Conservation (phyloP, 2,113 vertebrate genomes). For the Fregata magnificens region DNA sequence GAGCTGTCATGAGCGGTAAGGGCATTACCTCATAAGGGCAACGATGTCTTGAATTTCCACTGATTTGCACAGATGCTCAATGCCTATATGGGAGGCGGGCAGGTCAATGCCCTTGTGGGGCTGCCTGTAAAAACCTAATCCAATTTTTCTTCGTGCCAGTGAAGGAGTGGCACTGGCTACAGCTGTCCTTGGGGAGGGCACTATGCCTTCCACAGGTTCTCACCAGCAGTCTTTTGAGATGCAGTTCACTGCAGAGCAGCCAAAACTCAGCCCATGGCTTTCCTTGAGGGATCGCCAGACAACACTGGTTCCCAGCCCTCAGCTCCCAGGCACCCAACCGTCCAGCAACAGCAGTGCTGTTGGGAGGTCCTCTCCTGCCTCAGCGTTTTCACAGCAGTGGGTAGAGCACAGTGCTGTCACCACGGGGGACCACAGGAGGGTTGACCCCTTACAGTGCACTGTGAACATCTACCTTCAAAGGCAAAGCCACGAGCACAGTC, state of each 20-base stretch:
- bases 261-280: background rate
- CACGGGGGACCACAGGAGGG: background rate
- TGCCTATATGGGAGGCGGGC: background rate
- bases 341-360: background rate
- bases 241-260: background rate
- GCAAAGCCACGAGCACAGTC: background rate
- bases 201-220: background rate
- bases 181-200: background rate
- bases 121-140: background rate
- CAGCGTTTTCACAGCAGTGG: background rate
- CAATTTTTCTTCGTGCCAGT: background rate
- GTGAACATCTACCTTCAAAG: background rate
- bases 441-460: background rate
- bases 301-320: background rate
- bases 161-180: background rate
- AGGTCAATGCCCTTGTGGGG: background rate
- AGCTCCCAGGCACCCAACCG: background rate
- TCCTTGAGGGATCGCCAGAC: background rate
- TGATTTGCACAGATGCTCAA: background rate
- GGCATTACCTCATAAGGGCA: fast-evolving
- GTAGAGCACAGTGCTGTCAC: background rate
- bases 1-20: background rate
- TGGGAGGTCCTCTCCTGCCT: background rate
- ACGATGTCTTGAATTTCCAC: background rate
- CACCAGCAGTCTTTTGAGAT: no score